These are phyloP conservation scores for Notodonta ziczac DNA, from an alignment of 2,888 invertebrate genomes.

Conservation along the genomic window DNA sequence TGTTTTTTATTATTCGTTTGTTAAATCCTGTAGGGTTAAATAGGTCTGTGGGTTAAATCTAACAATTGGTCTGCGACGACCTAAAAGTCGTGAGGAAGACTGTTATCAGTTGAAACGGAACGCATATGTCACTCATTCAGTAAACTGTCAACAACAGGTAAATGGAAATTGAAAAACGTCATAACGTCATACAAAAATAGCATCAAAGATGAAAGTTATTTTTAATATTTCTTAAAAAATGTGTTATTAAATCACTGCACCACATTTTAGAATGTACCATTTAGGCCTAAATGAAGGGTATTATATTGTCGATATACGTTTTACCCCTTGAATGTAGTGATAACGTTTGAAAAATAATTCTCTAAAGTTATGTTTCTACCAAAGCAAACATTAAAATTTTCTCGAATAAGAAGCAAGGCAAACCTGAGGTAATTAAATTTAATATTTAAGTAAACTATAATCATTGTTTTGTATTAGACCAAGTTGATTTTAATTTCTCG, in stretches of 20 bases:
- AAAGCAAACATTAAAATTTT: conserved; percentile 73
- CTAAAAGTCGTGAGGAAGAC: too few relatives aligned
- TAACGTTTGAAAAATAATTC: conserved; percentile 55
- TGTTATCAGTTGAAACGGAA: conserved; percentile 21
- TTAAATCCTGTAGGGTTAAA: too few relatives aligned
- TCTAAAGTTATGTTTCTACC: conserved; percentile 78
- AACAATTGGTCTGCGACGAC: too few relatives aligned
- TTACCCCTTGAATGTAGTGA: conserved; percentile 50
- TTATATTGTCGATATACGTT: conserved; percentile 47
- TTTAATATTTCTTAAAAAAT: conserved; percentile 66
- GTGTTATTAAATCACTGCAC: conserved; percentile 46
- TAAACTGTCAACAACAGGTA: conserved; percentile 35
- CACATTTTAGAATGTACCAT: conserved; percentile 53
- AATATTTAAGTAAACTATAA: conserved; percentile 29
- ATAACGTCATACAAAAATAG: conserved; percentile 74
- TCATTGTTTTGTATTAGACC: conserved; percentile 22
- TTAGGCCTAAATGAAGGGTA: conserved; percentile 42
- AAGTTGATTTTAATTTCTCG: conserved; percentile 28
- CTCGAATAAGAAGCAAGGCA: conserved; percentile 69
- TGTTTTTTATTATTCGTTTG: too few relatives aligned
- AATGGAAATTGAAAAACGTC: conserved; percentile 39
- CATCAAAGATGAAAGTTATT: conserved; percentile 80
- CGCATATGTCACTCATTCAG: conserved; percentile 20
- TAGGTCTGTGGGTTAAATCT: too few relatives aligned
- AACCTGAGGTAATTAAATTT: conserved; percentile 66